Conservation (phyloP, 2,797 vertebrate genomes). For the Xenentodon cancila region DNA sequence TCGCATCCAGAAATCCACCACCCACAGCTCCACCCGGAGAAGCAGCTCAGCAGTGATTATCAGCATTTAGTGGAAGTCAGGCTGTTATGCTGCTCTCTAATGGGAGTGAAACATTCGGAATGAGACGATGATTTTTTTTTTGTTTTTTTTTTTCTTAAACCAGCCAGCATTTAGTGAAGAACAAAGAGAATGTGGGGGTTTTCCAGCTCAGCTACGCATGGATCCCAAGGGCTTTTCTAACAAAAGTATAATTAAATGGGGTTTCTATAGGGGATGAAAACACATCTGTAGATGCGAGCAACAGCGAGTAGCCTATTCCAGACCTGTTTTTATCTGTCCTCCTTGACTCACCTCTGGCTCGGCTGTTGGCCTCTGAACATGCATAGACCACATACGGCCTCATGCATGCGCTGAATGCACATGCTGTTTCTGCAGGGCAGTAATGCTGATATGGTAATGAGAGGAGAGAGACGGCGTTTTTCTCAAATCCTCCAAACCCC, state of each 20-base stretch:
- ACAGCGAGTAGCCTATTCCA: constrained; percentile 10
- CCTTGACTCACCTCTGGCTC: constrained; percentile 28
- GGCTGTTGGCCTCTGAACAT: constrained; percentile 11
- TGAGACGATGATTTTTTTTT: constrained; percentile 48
- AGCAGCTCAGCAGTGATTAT: constrained; percentile 49
- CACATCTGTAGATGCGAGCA: constrained; percentile 19
- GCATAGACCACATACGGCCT: constrained; percentile 10
- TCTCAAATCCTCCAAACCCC: constrained; percentile 49
- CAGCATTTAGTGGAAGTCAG: constrained; percentile 59
- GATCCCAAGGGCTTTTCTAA: constrained; percentile 53
- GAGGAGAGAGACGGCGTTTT: constrained; percentile 54
- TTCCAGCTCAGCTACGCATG: constrained; percentile 57
- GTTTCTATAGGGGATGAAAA: constrained; percentile 41
- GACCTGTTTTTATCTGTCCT: constrained; percentile 20
- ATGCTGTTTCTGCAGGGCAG: constrained; percentile 41
- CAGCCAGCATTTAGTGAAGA: constrained; percentile 52
- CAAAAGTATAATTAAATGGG: constrained; percentile 72
- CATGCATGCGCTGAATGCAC: constrained; percentile 21
- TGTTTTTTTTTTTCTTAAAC: constrained; percentile 27
- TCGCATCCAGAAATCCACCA: constrained; percentile 43
- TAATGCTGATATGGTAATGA: constrained; percentile 68
- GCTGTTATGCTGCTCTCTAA: constrained; percentile 50
- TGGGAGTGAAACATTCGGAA: constrained; percentile 57
- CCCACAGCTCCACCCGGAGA: constrained; percentile 54
- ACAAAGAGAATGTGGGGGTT: constrained; percentile 57